Evolutionary conservation across 2,113 vertebrate genomes (phyloP), one percentile per base, ranked within the genome.

Genomic region (Ceyx melanurus): DNA sequence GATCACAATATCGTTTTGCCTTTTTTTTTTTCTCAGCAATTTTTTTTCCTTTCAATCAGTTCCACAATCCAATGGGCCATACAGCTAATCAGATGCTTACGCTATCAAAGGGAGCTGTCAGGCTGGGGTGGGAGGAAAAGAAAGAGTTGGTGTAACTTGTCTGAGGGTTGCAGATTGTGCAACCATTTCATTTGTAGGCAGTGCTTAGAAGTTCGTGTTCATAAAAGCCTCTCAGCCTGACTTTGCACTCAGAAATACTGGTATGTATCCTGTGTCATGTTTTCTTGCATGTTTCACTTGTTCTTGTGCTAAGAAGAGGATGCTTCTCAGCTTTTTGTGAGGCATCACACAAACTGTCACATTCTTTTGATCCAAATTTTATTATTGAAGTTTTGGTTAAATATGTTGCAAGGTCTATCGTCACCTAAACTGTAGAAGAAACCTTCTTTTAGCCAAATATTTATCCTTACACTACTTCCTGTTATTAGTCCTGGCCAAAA

Each of bases 41-140:
- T 65, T 77, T 57, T 79, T 74, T 88, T 87, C 57, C 40, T 58
- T 46, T 50, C 26, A 77, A 67, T 81, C 67, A 67, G 16, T 83
- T 81, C 42, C 74, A 43, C 48, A 50, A 3, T 81, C 19, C 2
- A 0, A 9, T 80, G 31, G 61, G 54, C 46, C 2, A 0, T 62
- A 8, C 16, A 83, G 51, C 51, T 74, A 20, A 80, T 70, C 10
- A 82, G 57, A 66, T 43, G 17, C 26, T 85, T 80, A 14, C 1
- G 1, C 40, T 46, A 11, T 23, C 14, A 16, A 12, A 31, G 31
- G 25, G 25, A 71, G 31, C 48, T 71, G 31, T 64, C 28, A 20
- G 31, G 15, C 15, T 74, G 25, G 25, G 10, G 8, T 82, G 31
- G 64, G 78, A 87, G 33, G 31, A 60, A 56, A 67, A 37, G 13